Evolutionary conservation across 23 tunicate species (phyloP), one percentile per base, ranked within the genome.

Genomic region (Clavelina lepadiformis): DNA sequence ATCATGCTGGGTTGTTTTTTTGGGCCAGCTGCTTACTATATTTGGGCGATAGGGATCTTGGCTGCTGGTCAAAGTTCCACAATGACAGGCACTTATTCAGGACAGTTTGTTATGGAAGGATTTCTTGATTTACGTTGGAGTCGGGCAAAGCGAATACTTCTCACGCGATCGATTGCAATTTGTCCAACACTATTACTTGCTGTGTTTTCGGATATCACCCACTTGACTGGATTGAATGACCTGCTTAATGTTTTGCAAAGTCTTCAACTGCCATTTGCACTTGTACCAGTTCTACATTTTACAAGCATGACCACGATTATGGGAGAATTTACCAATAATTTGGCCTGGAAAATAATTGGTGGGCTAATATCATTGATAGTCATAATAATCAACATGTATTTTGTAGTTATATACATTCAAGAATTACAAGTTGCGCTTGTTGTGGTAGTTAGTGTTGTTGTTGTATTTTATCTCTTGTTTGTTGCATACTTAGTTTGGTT

Each of bases 11-110:
- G 98, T 0, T 82, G 91, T 46, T 56, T 62, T 34, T 91, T 62
- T 82, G 98, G 98, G 3, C 91, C 79, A 19, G 83, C 77, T 32
- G 91, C 91, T 0, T 91, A 91, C 46, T 91, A 91, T 38, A 82
- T 91, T n/a, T 91, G 98, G 98, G 98, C 98, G 1, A 58, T 91
- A 25, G 98, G 98, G n/a, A 91, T 91, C 28, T 63, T 91, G 23
- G 98, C 98, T 20, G 98, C 98, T 36, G 98, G 98, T 3, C 98
- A 91, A 47, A 82, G 91, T 49, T 91, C 98, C 15, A 91, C 98
- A 28, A 91, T 91, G 98, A 91, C 98, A 0, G 98, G 98, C 2
- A 91, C 91, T 23, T 81, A 82, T 65, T 76, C 91, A 65, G 98
- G 98, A 0, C 98, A 91, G 61, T 91, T 91, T 77, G 98, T 82